Evolutionary conservation across 2,797 vertebrate genomes (phyloP).

Genomic region (Lerista edwardsae): DNA sequence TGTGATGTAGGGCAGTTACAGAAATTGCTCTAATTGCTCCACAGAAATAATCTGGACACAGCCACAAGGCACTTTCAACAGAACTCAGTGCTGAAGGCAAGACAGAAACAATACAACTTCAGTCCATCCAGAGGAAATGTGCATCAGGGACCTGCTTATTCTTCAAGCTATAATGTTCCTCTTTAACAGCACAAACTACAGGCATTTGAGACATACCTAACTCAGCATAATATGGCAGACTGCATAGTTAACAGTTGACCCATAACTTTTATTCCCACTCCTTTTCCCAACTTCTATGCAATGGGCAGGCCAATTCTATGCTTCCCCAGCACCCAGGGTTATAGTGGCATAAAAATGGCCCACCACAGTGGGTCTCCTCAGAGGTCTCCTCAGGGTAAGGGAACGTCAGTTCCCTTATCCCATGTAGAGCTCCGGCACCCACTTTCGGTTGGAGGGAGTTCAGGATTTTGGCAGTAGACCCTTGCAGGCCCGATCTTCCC

Average conservation of each 20-base stretch:
- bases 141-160: background rate
- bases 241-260: conserved; percentile 24
- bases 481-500: too few species aligned
- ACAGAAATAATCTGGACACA: background rate
- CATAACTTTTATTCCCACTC: background rate
- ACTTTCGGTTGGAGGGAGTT: too few species aligned
- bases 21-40: background rate
- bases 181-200: background rate
- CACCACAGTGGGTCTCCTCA: too few species aligned
- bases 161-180: background rate
- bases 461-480: too few species aligned
- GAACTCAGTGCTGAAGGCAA: background rate
- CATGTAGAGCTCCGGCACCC: too few species aligned
- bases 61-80: background rate
- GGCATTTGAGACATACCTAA: background rate
- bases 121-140: background rate
- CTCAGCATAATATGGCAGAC: background rate
- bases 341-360: too few species aligned
- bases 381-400: too few species aligned
- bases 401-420: too few species aligned
- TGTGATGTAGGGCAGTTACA: background rate
- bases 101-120: background rate
- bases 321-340: too few species aligned
- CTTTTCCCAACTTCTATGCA: too few species aligned
- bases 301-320: too few species aligned